Percentiles rank a stretch among this genome's conserved stretches.
These are phyloP conservation scores for Engystomops pustulosus DNA, from an alignment of 2,113 vertebrate genomes.

Conservation along the genomic window DNA sequence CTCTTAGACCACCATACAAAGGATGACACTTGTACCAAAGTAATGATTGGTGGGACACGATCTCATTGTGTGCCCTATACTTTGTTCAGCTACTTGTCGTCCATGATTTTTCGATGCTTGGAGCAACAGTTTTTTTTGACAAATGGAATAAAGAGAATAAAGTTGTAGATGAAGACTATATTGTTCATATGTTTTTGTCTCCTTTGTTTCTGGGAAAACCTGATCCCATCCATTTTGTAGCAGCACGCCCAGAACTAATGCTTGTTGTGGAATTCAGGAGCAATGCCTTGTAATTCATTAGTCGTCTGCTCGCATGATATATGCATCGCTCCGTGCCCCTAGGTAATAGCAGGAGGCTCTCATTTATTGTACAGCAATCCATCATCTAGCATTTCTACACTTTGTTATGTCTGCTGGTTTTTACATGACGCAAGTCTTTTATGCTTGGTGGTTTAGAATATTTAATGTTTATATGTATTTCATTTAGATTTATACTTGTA, in stretches of 20 bases:
- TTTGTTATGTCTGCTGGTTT: neutral
- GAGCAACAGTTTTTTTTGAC: too few species aligned
- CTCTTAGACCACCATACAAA: too few species aligned
- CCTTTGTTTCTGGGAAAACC: neutral
- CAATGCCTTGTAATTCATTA: slow-evolving; percentile 10
- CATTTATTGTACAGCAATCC: slow-evolving; percentile 26
- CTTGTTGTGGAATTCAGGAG: neutral
- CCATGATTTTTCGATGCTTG: too few species aligned
- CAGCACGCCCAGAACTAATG: neutral
- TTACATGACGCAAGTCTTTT: neutral
- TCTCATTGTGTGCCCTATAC: too few species aligned
- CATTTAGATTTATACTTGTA: neutral
- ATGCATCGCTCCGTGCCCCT: neutral
- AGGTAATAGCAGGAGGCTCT: slow-evolving; percentile 16
- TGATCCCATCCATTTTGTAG: neutral
- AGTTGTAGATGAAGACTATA: too few species aligned
- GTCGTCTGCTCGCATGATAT: neutral
- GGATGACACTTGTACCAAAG: too few species aligned
- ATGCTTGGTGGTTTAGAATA: neutral
- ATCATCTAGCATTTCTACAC: slow-evolving; percentile 20
- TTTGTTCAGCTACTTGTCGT: too few species aligned
- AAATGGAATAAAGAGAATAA: too few species aligned
- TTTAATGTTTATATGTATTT: neutral
- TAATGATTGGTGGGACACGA: too few species aligned
- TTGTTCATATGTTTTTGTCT: neutral